Conservation (phyloP, 2,797 vertebrate species). For the Smutsia temminckii region DNA sequence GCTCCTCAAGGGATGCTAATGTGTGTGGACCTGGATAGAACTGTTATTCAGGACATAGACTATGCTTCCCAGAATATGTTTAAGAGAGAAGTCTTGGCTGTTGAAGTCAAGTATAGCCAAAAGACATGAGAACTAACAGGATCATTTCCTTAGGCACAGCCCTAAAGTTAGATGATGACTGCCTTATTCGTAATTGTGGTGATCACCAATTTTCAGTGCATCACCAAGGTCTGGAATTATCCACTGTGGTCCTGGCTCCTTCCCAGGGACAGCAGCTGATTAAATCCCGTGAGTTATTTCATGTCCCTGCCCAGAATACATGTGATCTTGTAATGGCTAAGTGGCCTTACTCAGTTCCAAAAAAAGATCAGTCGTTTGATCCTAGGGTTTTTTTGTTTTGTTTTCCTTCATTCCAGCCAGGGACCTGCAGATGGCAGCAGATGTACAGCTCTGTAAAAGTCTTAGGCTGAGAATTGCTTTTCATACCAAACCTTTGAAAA, state of each 20-base stretch:
- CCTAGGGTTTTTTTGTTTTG: neutral
- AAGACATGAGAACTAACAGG: neutral
- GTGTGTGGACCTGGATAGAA: neutral
- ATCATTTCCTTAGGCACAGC: neutral
- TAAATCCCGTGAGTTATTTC: constrained; percentile 50
- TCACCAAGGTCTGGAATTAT: constrained; percentile 26
- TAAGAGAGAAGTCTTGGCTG: neutral
- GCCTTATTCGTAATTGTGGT: neutral
- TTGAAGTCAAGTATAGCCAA: neutral
- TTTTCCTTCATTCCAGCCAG: neutral
- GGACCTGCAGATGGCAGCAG: constrained; percentile 84
- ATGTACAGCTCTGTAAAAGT: neutral
- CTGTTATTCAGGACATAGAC: neutral
- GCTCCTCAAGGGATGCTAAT: no score
- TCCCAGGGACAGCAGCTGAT: constrained; percentile 54
- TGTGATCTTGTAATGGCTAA: constrained; percentile 1
- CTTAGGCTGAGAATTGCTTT: neutral
- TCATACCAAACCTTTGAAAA: neutral
- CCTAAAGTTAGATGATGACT: neutral
- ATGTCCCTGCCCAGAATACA: constrained; percentile 42
- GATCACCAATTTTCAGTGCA: neutral
- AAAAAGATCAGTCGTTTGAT: constrained; percentile 5
- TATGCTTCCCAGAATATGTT: neutral
- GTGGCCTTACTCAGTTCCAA: constrained; percentile 48
- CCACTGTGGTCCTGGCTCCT: constrained; percentile 18